Conservation (phyloP, 1,140 invertebrate species). For the Magallana gigas region DNA sequence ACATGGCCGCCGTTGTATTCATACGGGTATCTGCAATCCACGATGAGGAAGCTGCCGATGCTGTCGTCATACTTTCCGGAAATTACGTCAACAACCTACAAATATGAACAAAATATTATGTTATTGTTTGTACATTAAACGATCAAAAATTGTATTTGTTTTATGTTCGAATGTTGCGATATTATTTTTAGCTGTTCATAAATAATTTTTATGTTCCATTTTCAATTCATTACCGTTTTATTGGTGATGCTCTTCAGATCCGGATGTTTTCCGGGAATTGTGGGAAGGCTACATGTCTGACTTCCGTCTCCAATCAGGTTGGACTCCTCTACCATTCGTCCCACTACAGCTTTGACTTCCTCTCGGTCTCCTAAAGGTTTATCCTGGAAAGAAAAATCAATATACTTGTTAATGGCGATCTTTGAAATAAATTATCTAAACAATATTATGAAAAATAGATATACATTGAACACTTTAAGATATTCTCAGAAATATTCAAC, state of each 20-base stretch:
- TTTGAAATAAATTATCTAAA: background rate
- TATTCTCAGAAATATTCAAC: background rate
- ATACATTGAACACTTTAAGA: background rate
- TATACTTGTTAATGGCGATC: background rate
- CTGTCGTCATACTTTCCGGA: conserved; percentile 61
- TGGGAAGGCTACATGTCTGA: conserved; percentile 86
- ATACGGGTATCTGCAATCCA: conserved; percentile 91
- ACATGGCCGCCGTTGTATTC: conserved; percentile 98
- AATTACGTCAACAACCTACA: conserved; percentile 54
- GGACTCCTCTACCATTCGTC: conserved; percentile 16
- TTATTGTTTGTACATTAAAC: background rate
- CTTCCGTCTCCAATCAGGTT: conserved; percentile 54
- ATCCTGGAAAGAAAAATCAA: background rate
- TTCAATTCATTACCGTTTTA: conserved; percentile 83
- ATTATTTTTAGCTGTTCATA: too few relatives aligned
- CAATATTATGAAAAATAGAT: background rate
- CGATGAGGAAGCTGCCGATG: conserved; percentile 68
- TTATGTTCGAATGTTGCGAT: too few relatives aligned
- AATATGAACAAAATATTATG: background rate
- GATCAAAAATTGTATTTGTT: background rate
- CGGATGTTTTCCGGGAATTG: conserved; percentile 87
- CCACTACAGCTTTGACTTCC: background rate
- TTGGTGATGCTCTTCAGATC: conserved; percentile 91
- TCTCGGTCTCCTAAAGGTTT: background rate
- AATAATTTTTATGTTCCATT: too few relatives aligned